A percentile compares a stretch with the other conserved stretches of the same genome.
Evolutionary conservation across 1,140 invertebrate species (phyloP).

Genomic region (Ooceraea biroi): DNA sequence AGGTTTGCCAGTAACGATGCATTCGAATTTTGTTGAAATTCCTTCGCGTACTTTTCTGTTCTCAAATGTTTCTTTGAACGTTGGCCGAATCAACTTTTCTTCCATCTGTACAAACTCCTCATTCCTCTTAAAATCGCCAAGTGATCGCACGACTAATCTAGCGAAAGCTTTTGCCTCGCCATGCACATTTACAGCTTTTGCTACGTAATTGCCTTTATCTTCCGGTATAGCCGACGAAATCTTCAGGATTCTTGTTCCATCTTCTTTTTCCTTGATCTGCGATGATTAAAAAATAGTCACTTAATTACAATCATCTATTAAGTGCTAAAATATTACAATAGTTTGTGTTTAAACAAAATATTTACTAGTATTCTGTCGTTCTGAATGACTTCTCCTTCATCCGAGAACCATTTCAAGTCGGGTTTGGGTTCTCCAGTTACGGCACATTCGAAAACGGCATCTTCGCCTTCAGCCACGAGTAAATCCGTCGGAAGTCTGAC

Average conservation of each 20-base stretch:
- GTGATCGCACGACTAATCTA: constrained; percentile 90
- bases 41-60: constrained; percentile 87
- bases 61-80: constrained; percentile 89
- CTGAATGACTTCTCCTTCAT: constrained; percentile 88
- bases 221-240: constrained; percentile 87
- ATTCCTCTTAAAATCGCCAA: constrained; percentile 82
- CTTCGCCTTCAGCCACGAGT: constrained; percentile 89
- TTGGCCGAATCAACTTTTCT: constrained; percentile 88
- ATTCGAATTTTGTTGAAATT: constrained; percentile 90
- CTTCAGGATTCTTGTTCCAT: constrained; percentile 87
- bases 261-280: constrained; percentile 84
- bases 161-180: constrained; percentile 94
- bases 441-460: constrained; percentile 90
- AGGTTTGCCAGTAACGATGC: constrained; percentile 90
- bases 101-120: constrained; percentile 86
- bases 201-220: constrained; percentile 92
- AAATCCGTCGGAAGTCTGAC: constrained; percentile 90
- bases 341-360: constrained; percentile 1
- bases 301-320: neutral
- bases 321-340: neutral
- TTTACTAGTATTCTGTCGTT: constrained; percentile 86
- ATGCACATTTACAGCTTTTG: constrained; percentile 90
- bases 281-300: constrained; percentile 18
- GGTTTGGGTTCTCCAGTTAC: constrained; percentile 91
- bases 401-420: constrained; percentile 91